These are phyloP conservation scores for Enteromius radiatus DNA, from an alignment of 2,797 vertebrate species.

Conservation along the genomic window DNA sequence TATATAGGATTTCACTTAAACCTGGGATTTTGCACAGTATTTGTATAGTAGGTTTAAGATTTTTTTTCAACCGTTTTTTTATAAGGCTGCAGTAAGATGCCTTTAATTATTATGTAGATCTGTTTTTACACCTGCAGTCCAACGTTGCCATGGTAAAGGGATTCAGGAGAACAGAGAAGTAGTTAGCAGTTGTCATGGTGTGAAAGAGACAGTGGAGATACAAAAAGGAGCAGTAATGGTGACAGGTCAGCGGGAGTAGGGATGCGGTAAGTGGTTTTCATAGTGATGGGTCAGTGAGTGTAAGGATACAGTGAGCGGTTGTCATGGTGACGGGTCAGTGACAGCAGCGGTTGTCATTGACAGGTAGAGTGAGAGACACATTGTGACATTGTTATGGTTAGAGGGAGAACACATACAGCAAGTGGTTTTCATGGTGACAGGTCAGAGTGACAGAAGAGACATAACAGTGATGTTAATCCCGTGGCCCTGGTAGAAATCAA, in stretches of 20 bases:
- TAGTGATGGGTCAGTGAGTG: background rate
- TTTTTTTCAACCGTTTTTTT: background rate
- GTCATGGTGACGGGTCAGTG: background rate
- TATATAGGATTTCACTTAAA: background rate
- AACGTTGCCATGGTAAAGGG: slow-evolving; percentile 14
- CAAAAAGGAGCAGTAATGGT: background rate
- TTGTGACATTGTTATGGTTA: background rate
- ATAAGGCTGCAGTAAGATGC: background rate
- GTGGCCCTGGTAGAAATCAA: background rate
- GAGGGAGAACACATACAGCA: background rate
- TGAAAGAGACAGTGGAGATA: no score
- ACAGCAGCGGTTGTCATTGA: background rate
- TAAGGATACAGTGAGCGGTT: background rate
- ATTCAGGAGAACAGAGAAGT: background rate
- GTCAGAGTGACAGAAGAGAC: background rate
- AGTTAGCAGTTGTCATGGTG: slow-evolving; percentile 1
- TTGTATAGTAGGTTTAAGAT: background rate
- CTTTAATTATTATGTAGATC: slow-evolving; percentile 4
- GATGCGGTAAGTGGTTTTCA: background rate
- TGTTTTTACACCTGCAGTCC: background rate
- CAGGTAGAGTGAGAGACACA: background rate
- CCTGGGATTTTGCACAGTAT: background rate
- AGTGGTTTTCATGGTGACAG: background rate
- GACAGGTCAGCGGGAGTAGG: background rate
- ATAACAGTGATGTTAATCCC: background rate